Base-by-base conservation (phyloP, 1,140 invertebrate species). In the Piezodorus guildinii region DNA sequence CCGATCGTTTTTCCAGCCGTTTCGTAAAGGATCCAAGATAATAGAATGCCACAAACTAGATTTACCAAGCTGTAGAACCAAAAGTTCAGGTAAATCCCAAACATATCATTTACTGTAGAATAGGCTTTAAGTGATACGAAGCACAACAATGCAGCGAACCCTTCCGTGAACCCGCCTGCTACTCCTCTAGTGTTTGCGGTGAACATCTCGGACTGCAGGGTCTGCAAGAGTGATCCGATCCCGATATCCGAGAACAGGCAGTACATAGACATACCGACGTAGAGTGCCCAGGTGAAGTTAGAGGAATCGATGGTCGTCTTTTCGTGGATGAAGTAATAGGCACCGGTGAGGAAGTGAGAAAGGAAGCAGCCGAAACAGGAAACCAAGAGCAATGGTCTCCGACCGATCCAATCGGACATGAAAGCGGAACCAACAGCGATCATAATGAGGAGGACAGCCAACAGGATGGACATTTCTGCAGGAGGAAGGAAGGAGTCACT, bases 401-500 rank as follows among this genome's bases (percentile, higher is more conserved):
- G 69, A 12, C 77, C 78, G 0, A 72, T 65, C 58, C 70, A 70
- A 64, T 80, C 78, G 25, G 80, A 76, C 5, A 80, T 62, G 19
- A 72, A 73, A 12, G 77, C 75, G 8, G 72, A 66, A 27, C 67
- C 45, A 30, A 77, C 70, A 0, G 78, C 79, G 1, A 78, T 75
- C 15, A 75, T 60, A 30, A 79, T 72, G 65, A 69, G 56, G 3
- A 71, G 51, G n/a, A 65, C 62, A 9, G 69, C 70, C n/a, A 71
- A 56, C n/a, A 69, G 25, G n/a, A 71, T 65, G 15, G 69, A 69
- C 64, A 69, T 23, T 66, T 62, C n/a, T 63, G 68, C 44, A 65
- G 60, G 15, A 52, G 49, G n/a, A 19, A 52, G 14, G 49, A 15
- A 52, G 3, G 17, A 8, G 6, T 25, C 49, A 16, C 23, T 61